These are phyloP conservation scores for Porites rus DNA, from an alignment of 92 coral and sea anemone genomes.

Conservation along the genomic window DNA sequence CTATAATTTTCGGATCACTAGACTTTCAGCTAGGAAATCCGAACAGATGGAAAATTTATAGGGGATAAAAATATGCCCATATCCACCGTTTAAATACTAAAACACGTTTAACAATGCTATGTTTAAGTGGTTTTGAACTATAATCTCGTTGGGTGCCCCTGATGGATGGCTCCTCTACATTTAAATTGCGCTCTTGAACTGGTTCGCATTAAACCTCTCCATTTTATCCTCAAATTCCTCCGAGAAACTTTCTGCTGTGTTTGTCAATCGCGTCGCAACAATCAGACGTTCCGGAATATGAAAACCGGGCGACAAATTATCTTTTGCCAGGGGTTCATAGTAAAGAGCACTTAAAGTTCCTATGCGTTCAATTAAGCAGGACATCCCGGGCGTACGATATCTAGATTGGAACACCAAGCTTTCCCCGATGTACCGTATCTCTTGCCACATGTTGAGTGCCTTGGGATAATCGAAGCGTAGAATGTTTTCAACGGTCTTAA, in stretches of 20 bases:
- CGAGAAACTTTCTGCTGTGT: neutral
- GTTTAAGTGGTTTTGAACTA: too few relatives aligned
- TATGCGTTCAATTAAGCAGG: constrained; percentile 1
- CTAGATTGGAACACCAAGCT: constrained; percentile 25
- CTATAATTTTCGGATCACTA: too few relatives aligned
- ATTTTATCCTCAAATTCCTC: neutral
- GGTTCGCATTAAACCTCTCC: neutral
- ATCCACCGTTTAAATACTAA: too few relatives aligned
- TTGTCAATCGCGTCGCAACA: constrained; percentile 22
- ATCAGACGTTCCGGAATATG: constrained; percentile 17
- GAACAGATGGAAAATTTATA: too few relatives aligned
- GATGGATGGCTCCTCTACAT: neutral
- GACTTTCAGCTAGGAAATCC: too few relatives aligned
- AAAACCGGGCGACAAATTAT: constrained; percentile 30
- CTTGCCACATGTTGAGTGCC: neutral
- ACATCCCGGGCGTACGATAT: neutral
- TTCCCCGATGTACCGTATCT: constrained; percentile 26
- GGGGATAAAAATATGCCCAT: too few relatives aligned
- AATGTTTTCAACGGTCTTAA: constrained; percentile 19
- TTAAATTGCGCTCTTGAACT: constrained; percentile 24
- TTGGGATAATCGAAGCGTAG: neutral
- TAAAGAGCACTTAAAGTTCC: constrained; percentile 18
- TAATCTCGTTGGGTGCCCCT: too few relatives aligned
- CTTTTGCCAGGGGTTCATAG: constrained; percentile 8
- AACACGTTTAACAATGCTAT: too few relatives aligned